Base-by-base conservation (phyloP, 2,888 invertebrate genomes). In the Drosophila pseudotalamancana region DNA sequence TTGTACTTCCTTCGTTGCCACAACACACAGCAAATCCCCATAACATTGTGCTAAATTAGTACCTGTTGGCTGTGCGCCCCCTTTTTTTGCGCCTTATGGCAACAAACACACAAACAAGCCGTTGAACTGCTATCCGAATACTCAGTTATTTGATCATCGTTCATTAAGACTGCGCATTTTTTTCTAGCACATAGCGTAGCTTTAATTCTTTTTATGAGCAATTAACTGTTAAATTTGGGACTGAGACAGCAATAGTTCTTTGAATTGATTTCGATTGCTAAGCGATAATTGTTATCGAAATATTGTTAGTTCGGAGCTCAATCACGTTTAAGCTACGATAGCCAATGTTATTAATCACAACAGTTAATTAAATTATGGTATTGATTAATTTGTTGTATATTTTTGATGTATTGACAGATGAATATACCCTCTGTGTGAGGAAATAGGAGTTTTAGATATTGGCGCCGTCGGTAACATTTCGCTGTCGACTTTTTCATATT, bases 61-160 rank as follows among this genome's bases (percentile, higher is more conserved):
- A 82, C 82, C 82, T 87, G 82, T 82, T 82, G 82, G 85, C 64
- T 83, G 45, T 67, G 63, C 65, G 43, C 35, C 62, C 62, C 55
- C 51, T 48, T 25, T 48, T 65, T 60, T 54, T 75, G 55, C 55
- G 61, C 60, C 63, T 45, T 54, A 31, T 45, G 42, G 18, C 49
- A 72, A 53, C 57, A 70, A 61, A 34, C 42, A 50, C 42, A 59
- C 53, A 57, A 55, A 57, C 34, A 60, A 55, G 40, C 23, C 21
- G 6, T 12, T 54, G 42, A 16, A 5, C 42, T 49, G 27, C 57
- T 37, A n/a, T 2, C 8, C 14, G 29, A 43, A 71, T 70, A 70
- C 57, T 49, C 48, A 48, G 39, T 23, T 31, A 12, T 12, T 46
- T 46, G 0, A 12, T 5, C 18, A 16, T 8, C 9, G 16, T 6